Percentiles rank a stretch among this genome's conserved stretches.
phyloP scores from a whole-genome alignment of 1,140 invertebrate genomes.

The Drosophila pandora region DNA sequence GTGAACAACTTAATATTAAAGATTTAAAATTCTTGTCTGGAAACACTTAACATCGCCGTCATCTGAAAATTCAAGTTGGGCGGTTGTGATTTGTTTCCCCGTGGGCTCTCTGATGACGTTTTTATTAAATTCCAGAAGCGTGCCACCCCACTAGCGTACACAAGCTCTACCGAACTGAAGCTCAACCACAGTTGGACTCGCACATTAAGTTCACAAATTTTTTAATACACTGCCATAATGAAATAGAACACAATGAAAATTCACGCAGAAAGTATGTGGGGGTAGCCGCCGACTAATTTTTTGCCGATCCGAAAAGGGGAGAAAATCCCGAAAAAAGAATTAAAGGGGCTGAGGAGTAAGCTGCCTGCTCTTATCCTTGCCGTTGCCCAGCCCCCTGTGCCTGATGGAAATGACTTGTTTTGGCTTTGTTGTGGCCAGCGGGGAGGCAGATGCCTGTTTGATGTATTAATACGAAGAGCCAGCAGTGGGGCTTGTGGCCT shows the following conservation, averaged over 20 bases:
- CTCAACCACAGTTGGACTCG: constrained; percentile 12
- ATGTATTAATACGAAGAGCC: constrained; percentile 63
- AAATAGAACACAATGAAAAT: constrained; percentile 65
- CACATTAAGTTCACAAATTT: constrained; percentile 71
- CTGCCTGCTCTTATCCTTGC: constrained; percentile 38
- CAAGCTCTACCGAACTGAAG: not conserved
- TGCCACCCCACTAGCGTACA: constrained; percentile 2
- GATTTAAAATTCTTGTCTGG: not conserved
- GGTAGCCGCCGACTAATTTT: constrained; percentile 11
- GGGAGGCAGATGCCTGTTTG: constrained; percentile 51
- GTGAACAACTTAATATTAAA: not conserved
- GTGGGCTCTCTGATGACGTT: constrained; percentile 49
- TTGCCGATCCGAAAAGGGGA: not conserved
- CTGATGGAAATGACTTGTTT: constrained; percentile 71
- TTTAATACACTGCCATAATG: constrained; percentile 74
- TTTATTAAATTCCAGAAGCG: constrained; percentile 66
- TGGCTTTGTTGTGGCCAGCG: constrained; percentile 56
- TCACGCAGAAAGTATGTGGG: not conserved
- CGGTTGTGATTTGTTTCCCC: constrained; percentile 66
- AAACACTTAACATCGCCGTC: not conserved
- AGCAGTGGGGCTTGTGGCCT: not conserved
- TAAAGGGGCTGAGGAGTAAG: not conserved
- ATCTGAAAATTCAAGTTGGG: constrained; percentile 16
- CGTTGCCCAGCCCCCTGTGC: constrained; percentile 20
- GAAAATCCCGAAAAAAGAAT: not conserved